These are phyloP conservation scores for Tachysurus vachellii DNA, from an alignment of 2,113 vertebrate genomes.

Conservation along the genomic window DNA sequence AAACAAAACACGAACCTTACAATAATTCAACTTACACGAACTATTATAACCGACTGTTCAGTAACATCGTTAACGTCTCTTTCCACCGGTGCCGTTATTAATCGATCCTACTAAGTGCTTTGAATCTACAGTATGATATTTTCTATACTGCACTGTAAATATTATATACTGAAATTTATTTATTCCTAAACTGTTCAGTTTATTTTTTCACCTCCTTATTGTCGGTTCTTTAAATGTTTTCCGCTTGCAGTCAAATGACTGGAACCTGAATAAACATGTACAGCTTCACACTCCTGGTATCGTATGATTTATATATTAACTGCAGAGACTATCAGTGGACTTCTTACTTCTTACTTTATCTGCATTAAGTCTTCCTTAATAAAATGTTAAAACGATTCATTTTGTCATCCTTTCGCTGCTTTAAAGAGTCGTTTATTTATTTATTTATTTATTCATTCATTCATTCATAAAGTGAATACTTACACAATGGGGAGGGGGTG, in stretches of 20 bases:
- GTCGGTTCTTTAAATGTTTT: background rate
- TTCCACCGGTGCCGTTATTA: background rate
- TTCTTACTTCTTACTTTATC: background rate
- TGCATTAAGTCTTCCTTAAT: background rate
- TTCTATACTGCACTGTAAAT: conserved; percentile 41
- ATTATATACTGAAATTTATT: conserved; percentile 31
- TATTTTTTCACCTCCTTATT: background rate
- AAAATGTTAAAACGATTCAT: background rate
- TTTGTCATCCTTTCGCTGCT: background rate
- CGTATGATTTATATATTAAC: conserved; percentile 8
- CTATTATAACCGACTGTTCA: background rate
- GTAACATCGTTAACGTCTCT: background rate
- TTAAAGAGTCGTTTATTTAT: background rate
- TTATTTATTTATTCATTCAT: background rate
- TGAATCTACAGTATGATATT: background rate
- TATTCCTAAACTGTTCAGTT: conserved; percentile 10
- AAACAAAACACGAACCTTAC: background rate
- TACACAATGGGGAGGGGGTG: background rate
- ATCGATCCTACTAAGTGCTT: background rate
- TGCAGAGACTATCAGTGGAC: background rate
- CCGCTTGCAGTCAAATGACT: conserved; percentile 14
- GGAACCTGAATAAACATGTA: background rate
- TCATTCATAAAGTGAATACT: background rate
- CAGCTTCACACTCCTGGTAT: background rate
- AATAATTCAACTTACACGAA: background rate